Base-by-base conservation (phyloP, 2,797 vertebrate species). In the Macropus fuliginosus region DNA sequence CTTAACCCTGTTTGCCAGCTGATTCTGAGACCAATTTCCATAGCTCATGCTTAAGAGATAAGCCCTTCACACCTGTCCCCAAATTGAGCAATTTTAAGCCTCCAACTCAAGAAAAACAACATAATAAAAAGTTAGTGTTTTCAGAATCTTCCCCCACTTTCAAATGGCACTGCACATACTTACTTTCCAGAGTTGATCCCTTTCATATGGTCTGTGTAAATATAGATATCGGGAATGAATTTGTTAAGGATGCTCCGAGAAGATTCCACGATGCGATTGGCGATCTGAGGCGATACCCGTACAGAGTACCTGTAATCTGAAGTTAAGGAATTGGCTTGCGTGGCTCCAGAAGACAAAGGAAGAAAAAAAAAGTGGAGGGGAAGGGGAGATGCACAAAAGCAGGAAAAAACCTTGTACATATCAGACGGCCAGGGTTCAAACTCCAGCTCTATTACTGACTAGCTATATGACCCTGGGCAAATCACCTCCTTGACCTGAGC, bases 181-280 rank as follows among this genome's bases (percentile, higher is more conserved):
- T 98, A 99, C 99, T 99, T 99, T 94, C 99, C 99, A 95, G 99
- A 99, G 98, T 95, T 99, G 97, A 98, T 56, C 4, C 99, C 99
- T 96, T 99, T 99, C 99, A 99, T 99, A 98, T 99, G 99, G 98
- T 99, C 99, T 0, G 99, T 99, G 98, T 99, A 99, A 97, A 99
- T 99, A 98, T 99, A 99, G 98, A 99, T 99, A 96, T 99, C 99
- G 0, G 99, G 99, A 57, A 99, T 98, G 97, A 99, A 99, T 97
- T 99, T 99, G 99, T 99, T 99, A 93, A 99, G 98, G 97, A 99
- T 93, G 92, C 99, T 98, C 95, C 99, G 99, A 90, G 99, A 99
- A 14, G 99, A 99, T 74, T 99, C 99, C 97, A 99, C 99, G 57
- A 99, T 99, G 98, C 99, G 99, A 98, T 99, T 99, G 56, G 99